Evolutionary conservation across 2,888 invertebrate genomes (phyloP).

Genomic region (Pyrrhia umbra): DNA sequence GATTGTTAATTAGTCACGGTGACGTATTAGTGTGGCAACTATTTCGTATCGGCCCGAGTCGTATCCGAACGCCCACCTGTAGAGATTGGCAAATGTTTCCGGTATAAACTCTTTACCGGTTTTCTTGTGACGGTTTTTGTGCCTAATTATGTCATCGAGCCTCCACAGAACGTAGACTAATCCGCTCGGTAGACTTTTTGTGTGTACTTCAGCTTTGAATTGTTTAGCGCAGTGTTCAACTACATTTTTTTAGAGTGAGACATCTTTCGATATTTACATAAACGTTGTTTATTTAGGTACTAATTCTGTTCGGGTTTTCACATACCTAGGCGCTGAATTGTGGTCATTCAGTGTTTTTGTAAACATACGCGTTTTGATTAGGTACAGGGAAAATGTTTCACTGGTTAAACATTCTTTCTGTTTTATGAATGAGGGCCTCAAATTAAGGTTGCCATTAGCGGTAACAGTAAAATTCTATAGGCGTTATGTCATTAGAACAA

Average conservation of each 20-base stretch:
- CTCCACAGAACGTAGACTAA: conserved; percentile 49
- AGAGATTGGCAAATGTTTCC: conserved; percentile 83
- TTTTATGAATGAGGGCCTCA: conserved; percentile 8
- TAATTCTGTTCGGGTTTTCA: conserved; percentile 11
- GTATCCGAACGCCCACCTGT: conserved; percentile 73
- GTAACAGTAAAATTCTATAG: conserved; percentile 19
- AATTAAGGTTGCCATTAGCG: not conserved
- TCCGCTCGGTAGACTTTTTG: conserved; percentile 27
- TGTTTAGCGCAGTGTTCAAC: conserved; percentile 18
- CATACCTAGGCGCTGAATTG: not conserved
- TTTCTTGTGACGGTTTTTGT: conserved; percentile 71
- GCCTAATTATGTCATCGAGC: conserved; percentile 74
- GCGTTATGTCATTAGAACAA: conserved; percentile 39
- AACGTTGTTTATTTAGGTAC: conserved; percentile 12
- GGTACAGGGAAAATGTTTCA: conserved; percentile 10
- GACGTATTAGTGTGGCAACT: conserved; percentile 65
- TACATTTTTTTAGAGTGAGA: not conserved
- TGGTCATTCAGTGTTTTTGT: not conserved
- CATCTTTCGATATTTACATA: not conserved
- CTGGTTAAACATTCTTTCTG: not conserved
- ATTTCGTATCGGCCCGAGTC: conserved; percentile 57
- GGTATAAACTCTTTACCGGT: conserved; percentile 78
- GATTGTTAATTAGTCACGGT: conserved; percentile 38
- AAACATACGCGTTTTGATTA: not conserved
- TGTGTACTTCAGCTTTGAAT: conserved; percentile 36